Evolutionary conservation across 2,113 vertebrate species (phyloP), one percentile per base, ranked within the genome.

Genomic region (Hydrochoerus hydrochaeris): DNA sequence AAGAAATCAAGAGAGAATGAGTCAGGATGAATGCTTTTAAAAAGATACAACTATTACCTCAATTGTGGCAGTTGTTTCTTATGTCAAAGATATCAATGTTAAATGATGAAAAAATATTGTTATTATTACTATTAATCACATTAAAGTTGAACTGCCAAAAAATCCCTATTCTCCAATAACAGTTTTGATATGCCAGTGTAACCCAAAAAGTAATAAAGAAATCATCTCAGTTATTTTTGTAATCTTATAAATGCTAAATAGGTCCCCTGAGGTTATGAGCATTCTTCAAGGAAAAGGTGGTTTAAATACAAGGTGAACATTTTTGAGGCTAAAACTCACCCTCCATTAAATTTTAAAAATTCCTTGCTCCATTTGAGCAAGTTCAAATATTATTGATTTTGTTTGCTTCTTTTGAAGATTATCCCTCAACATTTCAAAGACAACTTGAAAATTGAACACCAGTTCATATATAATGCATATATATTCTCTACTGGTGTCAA

Each of bases 321-420:
- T 91, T 78, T 78, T n/a, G 22, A 32, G n/a, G 3, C 46, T 90
- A 87, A 97, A 83, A 71, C 54, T 88, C 38, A 90, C n/a, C 17
- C 24, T 85, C 13, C n/a, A 80, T 86, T 96, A 84, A 80, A 57
- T 88, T 95, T 96, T 90, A 41, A 57, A 58, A 93, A 67, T 71
- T 78, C 44, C 46, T 13, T 63, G 86, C 12, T 96, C 32, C 16
- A 60, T 86, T 75, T 95, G 14, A 92, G 46, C 17, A 92, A 87
- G 52, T 90, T 97, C 11, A 82, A 58, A 73, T 88, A 95, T 94
- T 89, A 91, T 71, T 77, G 63, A 95, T 80, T 95, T 87, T 38
- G 82, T 94, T 49, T 83, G 35, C 65, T 94, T 80, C 58, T 84
- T 97, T 93, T 93, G 86, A 96, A 97, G 67, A 91, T 93, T 58